Evolutionary conservation across 1,140 invertebrate genomes (phyloP).

Genomic region (Bilobella aurantiaca): DNA sequence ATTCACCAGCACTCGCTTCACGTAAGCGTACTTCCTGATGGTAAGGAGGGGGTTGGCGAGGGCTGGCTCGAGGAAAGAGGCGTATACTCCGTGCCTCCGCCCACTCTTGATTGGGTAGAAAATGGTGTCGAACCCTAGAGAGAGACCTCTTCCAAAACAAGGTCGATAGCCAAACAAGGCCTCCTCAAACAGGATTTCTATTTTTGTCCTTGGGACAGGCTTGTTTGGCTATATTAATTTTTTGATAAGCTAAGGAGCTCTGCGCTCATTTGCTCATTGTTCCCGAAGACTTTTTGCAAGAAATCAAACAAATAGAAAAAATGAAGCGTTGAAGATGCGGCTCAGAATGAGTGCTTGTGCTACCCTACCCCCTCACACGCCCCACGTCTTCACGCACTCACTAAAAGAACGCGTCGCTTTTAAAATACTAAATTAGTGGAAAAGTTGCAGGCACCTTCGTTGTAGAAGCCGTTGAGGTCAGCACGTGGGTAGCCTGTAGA

Average conservation of each 20-base stretch:
- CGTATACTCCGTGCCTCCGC: slow-evolving; percentile 8
- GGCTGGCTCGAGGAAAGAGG: slow-evolving; percentile 23
- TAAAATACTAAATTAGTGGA: neutral
- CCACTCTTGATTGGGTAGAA: slow-evolving; percentile 18
- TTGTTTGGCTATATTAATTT: too few species aligned
- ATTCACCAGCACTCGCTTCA: slow-evolving; percentile 12
- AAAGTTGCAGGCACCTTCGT: slow-evolving; percentile 18
- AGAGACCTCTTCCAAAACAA: too few species aligned
- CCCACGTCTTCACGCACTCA: too few species aligned
- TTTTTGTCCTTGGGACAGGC: too few species aligned
- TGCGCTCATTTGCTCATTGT: neutral
- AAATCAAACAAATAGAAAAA: too few species aligned
- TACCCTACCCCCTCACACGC: too few species aligned
- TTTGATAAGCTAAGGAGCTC: neutral
- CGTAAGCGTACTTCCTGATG: slow-evolving; percentile 8
- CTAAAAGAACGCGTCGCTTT: too few species aligned
- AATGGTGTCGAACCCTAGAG: slow-evolving; percentile 20
- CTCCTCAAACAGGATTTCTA: too few species aligned
- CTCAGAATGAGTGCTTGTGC: too few species aligned
- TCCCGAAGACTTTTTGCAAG: too few species aligned
- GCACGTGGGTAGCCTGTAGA: slow-evolving; percentile 20
- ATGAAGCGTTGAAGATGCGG: too few species aligned
- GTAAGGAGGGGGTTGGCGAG: neutral
- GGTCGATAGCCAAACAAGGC: too few species aligned
- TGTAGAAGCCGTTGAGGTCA: slow-evolving; percentile 22